These are phyloP conservation scores for Acrocephalus arundinaceus DNA, from an alignment of 2,113 vertebrate species.

Conservation along the genomic window DNA sequence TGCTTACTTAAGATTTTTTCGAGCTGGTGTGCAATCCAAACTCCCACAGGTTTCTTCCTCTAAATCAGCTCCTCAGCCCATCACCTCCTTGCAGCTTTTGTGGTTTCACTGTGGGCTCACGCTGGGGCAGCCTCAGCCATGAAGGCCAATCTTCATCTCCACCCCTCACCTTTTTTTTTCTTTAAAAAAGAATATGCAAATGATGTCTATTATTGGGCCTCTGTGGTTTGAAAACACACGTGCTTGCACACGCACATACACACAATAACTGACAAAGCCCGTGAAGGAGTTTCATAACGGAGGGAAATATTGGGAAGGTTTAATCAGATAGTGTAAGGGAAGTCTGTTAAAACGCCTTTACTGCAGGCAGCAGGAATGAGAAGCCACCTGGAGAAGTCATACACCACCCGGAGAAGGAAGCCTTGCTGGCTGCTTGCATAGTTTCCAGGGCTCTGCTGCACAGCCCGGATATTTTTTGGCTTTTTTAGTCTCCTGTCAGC, in stretches of 20 bases:
- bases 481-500: background rate
- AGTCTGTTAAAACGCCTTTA: conserved; percentile 61
- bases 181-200: conserved; percentile 34
- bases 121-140: background rate
- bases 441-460: background rate
- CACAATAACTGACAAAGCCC: conserved; percentile 41
- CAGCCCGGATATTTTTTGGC: background rate
- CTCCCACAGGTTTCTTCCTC: background rate
- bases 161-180: background rate
- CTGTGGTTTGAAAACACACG: conserved; percentile 53
- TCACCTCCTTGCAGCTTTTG: background rate
- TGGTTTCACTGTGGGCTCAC: fast-evolving
- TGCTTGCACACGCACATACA: conserved; percentile 44
- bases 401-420: conserved; percentile 24
- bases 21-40: background rate
- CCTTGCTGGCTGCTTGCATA: background rate
- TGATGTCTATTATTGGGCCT: conserved; percentile 46
- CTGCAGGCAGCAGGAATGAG: conserved; percentile 41
- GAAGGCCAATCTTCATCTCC: conserved; percentile 24
- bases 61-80: background rate
- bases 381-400: conserved; percentile 62
- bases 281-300: conserved; percentile 60
- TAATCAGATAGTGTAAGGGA: conserved; percentile 64
- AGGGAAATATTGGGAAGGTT: conserved; percentile 66
- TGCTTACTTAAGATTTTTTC: background rate